phyloP scores from a whole-genome alignment of 2,113 vertebrate species.

The Passer montanus region DNA sequence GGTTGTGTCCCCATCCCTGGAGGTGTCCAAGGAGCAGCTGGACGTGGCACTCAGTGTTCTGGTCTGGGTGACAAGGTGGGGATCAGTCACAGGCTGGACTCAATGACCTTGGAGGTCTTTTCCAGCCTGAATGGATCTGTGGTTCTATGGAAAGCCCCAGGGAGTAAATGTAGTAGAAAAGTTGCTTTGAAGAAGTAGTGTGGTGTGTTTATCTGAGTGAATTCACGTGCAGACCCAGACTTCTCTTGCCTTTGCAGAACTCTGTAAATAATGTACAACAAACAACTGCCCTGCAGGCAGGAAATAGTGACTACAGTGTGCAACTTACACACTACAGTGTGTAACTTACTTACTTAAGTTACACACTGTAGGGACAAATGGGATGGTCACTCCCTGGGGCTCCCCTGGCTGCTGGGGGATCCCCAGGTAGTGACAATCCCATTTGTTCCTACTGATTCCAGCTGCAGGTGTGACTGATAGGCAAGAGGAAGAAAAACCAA shows the following conservation, averaged over 20 bases:
- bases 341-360: too few species aligned
- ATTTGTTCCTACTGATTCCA: background rate
- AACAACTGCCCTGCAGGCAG: background rate
- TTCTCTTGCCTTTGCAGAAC: background rate
- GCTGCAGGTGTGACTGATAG: background rate
- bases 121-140: background rate
- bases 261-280: background rate
- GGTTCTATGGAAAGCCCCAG: background rate
- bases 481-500: background rate
- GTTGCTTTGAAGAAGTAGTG: background rate
- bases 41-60: accelerated
- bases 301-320: background rate
- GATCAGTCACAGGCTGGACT: background rate
- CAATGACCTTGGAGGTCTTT: background rate
- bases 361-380: too few species aligned
- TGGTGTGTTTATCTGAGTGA: background rate
- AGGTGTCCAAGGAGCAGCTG: accelerated
- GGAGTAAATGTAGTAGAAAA: background rate
- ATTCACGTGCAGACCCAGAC: background rate
- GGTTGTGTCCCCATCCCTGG: background rate
- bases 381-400: too few species aligned
- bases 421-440: background rate
- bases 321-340: background rate
- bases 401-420: background rate
- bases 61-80: background rate